Conservation (phyloP, 1,140 invertebrate genomes). For the Lepidotrigona ventralis region DNA sequence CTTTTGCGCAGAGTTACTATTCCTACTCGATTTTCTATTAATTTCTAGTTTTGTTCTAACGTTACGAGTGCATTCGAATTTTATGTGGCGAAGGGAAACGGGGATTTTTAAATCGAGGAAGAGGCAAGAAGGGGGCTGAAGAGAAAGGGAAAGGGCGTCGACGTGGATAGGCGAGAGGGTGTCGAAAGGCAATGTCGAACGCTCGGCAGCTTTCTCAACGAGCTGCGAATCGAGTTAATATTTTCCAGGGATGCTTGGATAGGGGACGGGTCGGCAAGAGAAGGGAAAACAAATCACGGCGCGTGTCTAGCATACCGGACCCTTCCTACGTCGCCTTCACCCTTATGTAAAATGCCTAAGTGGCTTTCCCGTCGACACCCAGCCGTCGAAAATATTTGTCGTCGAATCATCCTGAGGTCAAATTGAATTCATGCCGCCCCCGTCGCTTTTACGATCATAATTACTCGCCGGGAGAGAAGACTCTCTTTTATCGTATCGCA, state of each 20-base stretch:
- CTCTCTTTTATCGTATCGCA: no score
- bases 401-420: conserved; percentile 65
- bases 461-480: neutral
- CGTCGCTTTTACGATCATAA: conserved; percentile 48
- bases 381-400: conserved; percentile 74
- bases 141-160: neutral
- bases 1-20: no score
- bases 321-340: conserved; percentile 70
- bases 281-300: conserved; percentile 77
- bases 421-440: conserved; percentile 62
- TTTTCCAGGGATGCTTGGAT: conserved; percentile 55
- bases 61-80: neutral
- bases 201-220: conserved; percentile 49
- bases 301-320: conserved; percentile 78
- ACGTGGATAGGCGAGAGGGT: conserved; percentile 18
- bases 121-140: neutral
- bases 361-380: conserved; percentile 65
- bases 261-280: conserved; percentile 46
- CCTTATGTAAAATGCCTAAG: conserved; percentile 76
- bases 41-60: no score
- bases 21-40: no score
- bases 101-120: neutral
- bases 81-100: neutral
- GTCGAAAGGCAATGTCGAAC: conserved; percentile 22
- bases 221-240: conserved; percentile 65